A percentile compares a stretch with the other conserved stretches of the same genome.
Conservation (phyloP, 1,140 invertebrate genomes). For the Coelopa frigida region DNA sequence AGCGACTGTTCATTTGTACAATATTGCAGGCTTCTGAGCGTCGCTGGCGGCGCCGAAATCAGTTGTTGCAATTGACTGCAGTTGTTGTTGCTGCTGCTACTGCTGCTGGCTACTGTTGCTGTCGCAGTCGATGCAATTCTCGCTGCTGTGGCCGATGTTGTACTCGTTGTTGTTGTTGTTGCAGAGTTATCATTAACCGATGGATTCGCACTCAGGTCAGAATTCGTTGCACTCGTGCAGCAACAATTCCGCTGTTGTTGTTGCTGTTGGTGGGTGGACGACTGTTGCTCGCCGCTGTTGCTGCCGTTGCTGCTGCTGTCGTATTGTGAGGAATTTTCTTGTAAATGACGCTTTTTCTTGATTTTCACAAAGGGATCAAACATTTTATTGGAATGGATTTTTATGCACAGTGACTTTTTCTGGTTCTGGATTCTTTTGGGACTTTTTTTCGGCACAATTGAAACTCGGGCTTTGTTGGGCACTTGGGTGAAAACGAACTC, state of each 20-base stretch:
- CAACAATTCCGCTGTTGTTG: neutral
- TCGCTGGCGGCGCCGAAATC: conserved; percentile 41
- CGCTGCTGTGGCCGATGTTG: conserved; percentile 2
- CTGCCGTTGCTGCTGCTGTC: conserved; percentile 5
- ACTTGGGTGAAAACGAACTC: neutral
- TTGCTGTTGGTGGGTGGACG: neutral
- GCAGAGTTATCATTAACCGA: no score
- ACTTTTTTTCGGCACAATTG: neutral
- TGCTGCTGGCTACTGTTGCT: conserved; percentile 5
- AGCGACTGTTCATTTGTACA: conserved; percentile 34
- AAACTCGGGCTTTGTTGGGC: neutral
- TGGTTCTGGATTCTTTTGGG: neutral
- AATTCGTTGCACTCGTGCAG: no score
- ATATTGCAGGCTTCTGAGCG: conserved; percentile 1
- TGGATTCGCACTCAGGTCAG: no score
- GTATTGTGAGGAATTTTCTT: conserved; percentile 27
- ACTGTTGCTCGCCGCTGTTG: conserved; percentile 1
- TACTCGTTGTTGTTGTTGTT: neutral
- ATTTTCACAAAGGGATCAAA: conserved; percentile 45
- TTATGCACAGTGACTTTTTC: neutral
- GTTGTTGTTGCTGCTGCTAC: conserved; percentile 21
- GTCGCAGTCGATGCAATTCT: neutral
- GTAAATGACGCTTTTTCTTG: conserved; percentile 41
- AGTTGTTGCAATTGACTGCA: conserved; percentile 42
- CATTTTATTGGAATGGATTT: conserved; percentile 27